Evolutionary conservation across 1,140 invertebrate species (phyloP), one percentile per base, ranked within the genome.

Genomic region (Aradophagus sp.): DNA sequence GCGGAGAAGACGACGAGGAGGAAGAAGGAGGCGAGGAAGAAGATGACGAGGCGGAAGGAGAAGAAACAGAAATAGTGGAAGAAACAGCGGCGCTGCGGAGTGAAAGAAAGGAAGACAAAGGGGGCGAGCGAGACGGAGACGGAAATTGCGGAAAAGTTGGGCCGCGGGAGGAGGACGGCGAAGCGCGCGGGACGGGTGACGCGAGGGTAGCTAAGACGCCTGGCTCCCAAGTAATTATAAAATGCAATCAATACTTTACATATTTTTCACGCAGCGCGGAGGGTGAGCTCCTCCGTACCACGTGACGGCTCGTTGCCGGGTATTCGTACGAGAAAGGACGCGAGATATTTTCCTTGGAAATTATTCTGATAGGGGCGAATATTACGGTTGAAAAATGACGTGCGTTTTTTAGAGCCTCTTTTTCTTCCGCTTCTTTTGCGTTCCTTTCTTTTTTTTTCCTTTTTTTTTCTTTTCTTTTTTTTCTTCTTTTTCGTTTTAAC

Each of bases 191-290:
- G 53, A 48, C 59, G 77, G 70, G 73, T 77, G 69, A 77, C 53
- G 62, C 73, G 69, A 75, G 81, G 79, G 80, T 80, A 84, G 84
- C 83, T 86, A 85, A 86, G 83, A 85, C 84, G 83, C 83, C 80
- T 77, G 80, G 78, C 80, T 84, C 78, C 84, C 82, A 84, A 85
- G 84, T 86, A 86, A 86, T 86, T 86, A 86, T 86, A 86, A 85
- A 86, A 85, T 84, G 84, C 83, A 86, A 86, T 86, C 84, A 85
- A 86, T 86, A 86, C 84, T 86, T 86, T 85, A 86, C 83, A 86
- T 85, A 86, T 86, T 85, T 85, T 86, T 84, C 83, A 84, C 83
- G 81, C 81, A 80, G 78, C 75, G 71, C 70, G 72, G 74, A 72
- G 74, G 74, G 70, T 76, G 70, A 73, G 59, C 69, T 73, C 56